Evolutionary conservation across 2,113 vertebrate genomes (phyloP).

Genomic region (Gymnorhina tibicen): DNA sequence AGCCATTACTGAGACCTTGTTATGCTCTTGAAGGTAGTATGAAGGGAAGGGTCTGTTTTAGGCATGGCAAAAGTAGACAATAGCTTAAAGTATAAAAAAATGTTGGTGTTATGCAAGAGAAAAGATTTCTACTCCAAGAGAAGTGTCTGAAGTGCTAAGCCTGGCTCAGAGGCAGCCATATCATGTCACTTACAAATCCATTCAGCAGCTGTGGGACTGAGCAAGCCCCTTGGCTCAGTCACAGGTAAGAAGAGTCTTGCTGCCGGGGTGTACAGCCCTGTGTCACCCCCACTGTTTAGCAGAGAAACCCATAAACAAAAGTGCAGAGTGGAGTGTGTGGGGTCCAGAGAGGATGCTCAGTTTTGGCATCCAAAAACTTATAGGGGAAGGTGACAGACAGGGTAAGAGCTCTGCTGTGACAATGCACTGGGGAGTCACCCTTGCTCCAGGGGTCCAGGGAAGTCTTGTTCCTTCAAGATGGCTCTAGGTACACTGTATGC

Average conservation of each 20-base stretch:
- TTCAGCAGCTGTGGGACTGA: not conserved
- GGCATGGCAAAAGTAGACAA: not conserved
- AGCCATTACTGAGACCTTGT: not conserved
- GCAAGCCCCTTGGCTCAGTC: not conserved
- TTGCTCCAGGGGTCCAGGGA: not conserved
- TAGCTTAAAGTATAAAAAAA: not conserved
- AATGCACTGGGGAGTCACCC: no score
- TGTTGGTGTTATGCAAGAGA: not conserved
- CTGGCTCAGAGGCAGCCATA: not conserved
- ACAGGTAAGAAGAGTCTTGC: fast-evolving
- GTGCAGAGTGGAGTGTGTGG: fast-evolving
- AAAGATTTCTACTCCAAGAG: not conserved
- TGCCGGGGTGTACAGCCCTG: not conserved
- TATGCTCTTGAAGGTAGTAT: not conserved
- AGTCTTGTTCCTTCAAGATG: not conserved
- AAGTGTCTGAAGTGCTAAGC: not conserved
- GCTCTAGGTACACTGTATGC: not conserved
- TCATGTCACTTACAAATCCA: not conserved
- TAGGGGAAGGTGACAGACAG: fast-evolving
- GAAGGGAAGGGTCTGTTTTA: not conserved
- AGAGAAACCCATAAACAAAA: not conserved
- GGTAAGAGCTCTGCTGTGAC: not conserved
- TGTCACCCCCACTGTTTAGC: not conserved
- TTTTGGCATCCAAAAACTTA: not conserved
- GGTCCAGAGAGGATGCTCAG: not conserved